phyloP scores from a whole-genome alignment of 2,113 vertebrate genomes.

The Oreochromis spilurus region DNA sequence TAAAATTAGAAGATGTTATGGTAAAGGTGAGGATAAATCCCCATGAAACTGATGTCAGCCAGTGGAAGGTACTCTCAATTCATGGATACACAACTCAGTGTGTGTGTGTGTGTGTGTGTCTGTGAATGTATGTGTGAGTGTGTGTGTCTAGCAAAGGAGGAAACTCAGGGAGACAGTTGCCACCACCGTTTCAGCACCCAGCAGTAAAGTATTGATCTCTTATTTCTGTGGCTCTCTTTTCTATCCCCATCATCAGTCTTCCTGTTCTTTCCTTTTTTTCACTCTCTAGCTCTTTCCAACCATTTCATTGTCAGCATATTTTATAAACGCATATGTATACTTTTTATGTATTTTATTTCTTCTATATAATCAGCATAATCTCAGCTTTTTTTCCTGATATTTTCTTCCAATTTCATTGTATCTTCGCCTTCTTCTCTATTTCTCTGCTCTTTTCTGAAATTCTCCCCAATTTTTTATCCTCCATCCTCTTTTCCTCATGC shows the following conservation, averaged over 20 bases:
- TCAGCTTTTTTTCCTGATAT: not conserved
- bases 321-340: not conserved
- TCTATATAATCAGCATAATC: not conserved
- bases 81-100: not conserved
- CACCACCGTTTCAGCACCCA: conserved; percentile 55
- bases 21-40: not conserved
- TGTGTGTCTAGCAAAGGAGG: conserved; percentile 16
- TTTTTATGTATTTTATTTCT: not conserved
- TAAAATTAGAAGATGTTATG: not conserved
- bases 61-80: not conserved
- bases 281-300: not conserved
- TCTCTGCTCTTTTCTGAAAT: not conserved
- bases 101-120: not conserved
- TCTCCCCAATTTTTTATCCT: not conserved
- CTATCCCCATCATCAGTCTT: conserved; percentile 14
- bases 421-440: not conserved
- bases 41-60: not conserved
- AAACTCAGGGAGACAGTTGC: conserved; percentile 61
- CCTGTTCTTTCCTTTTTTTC: not conserved
- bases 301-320: not conserved
- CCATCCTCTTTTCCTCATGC: not conserved
- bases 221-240: conserved; percentile 40
- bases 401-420: not conserved
- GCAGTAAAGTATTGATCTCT: conserved; percentile 62
- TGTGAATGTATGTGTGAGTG: not conserved